phyloP scores from a whole-genome alignment of 1,140 invertebrate species.

The Euwallacea similis region DNA sequence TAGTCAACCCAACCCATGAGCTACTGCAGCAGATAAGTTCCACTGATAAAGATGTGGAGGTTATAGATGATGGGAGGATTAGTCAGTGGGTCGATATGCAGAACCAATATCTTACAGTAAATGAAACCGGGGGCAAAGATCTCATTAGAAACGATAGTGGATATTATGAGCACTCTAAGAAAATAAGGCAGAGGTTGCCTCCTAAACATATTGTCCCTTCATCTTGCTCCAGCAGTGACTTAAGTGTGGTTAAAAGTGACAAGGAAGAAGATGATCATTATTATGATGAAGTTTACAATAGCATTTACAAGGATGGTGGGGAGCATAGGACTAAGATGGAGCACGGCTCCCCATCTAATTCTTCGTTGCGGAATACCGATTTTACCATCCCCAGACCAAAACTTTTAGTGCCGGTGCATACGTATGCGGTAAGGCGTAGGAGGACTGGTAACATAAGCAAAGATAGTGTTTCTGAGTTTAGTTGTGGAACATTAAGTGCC shows the following conservation, averaged over 20 bases:
- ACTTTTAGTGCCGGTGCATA: constrained; percentile 83
- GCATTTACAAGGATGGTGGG: constrained; percentile 54
- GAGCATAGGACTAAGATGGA: not conserved
- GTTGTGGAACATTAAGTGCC: constrained; percentile 1
- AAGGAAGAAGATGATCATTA: constrained; percentile 46
- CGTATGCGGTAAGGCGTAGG: constrained; percentile 74
- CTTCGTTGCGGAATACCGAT: constrained; percentile 54
- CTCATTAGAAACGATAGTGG: constrained; percentile 48
- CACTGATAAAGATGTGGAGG: constrained; percentile 25
- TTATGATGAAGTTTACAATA: constrained; percentile 35
- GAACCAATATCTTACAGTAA: constrained; percentile 43
- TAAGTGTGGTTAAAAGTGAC: constrained; percentile 29
- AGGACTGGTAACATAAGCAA: constrained; percentile 69
- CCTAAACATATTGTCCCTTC: constrained; percentile 48
- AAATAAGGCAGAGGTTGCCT: constrained; percentile 48
- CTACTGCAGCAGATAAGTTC: constrained; percentile 26
- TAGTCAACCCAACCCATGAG: constrained; percentile 35
- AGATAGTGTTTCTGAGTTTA: constrained; percentile 24
- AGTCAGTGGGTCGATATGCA: constrained; percentile 49
- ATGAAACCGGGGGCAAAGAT: constrained; percentile 20
- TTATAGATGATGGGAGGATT: constrained; percentile 35
- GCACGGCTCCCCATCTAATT: constrained; percentile 39
- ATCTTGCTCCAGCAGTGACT: constrained; percentile 33
- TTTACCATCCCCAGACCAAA: constrained; percentile 82
- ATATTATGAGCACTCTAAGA: constrained; percentile 47